These are phyloP conservation scores for Carcinoscorpius rotundicauda DNA, from an alignment of 1,140 invertebrate species.

Conservation along the genomic window DNA sequence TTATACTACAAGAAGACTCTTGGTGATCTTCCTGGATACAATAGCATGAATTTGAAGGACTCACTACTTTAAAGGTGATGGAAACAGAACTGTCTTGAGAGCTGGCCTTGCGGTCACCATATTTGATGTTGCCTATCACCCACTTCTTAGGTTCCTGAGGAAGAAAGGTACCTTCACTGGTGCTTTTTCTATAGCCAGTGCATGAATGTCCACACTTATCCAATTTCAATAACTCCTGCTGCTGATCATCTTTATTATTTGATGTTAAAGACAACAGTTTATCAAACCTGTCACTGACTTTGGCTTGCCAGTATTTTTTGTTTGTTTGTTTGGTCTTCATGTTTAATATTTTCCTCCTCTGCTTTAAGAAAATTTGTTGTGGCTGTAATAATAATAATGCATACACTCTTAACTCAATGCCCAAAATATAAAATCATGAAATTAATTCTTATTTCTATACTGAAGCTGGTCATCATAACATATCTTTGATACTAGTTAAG, in stretches of 20 bases:
- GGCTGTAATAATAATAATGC: too few species aligned
- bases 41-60: neutral
- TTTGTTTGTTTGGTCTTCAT: slow-evolving; percentile 21
- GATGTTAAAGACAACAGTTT: slow-evolving; percentile 71
- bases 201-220: too few species aligned
- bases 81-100: slow-evolving; percentile 6
- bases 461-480: too few species aligned
- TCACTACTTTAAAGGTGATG: slow-evolving; percentile 17
- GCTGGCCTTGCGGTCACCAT: slow-evolving; percentile 3
- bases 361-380: too few species aligned
- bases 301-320: slow-evolving; percentile 58
- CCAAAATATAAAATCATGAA: too few species aligned
- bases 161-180: too few species aligned
- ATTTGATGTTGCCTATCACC: neutral
- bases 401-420: too few species aligned
- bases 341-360: slow-evolving; percentile 8
- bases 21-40: too few species aligned
- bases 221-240: too few species aligned
- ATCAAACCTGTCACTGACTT: slow-evolving; percentile 74
- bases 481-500: too few species aligned
- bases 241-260: slow-evolving; percentile 51
- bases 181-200: neutral
- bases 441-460: too few species aligned
- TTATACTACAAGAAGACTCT: slow-evolving; percentile 1
- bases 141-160: too few species aligned